Percentiles rank a stretch among this genome's conserved stretches.
Conservation (phyloP, 2,113 vertebrate genomes). For the Pterocles burchelli region DNA sequence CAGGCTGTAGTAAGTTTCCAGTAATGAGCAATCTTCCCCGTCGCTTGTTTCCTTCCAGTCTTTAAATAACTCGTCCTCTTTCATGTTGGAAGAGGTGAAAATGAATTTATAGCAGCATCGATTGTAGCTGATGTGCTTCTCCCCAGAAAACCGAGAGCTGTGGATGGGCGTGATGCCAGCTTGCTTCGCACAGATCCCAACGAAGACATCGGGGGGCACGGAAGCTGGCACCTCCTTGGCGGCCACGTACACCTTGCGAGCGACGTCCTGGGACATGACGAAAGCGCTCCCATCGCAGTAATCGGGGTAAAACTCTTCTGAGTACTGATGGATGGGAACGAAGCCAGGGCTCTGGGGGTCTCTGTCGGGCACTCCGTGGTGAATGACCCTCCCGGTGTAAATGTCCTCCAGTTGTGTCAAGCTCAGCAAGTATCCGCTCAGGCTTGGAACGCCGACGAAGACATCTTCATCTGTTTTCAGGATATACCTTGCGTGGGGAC, state of each 20-base stretch:
- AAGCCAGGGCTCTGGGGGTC: constrained; percentile 76
- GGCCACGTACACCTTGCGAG: constrained; percentile 84
- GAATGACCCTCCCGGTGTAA: constrained; percentile 85
- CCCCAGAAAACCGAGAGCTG: constrained; percentile 88
- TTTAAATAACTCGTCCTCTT: constrained; percentile 67
- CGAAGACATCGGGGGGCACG: constrained; percentile 78
- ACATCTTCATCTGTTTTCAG: constrained; percentile 81
- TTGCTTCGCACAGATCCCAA: constrained; percentile 85
- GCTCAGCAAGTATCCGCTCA: constrained; percentile 81
- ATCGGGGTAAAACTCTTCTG: constrained; percentile 82
- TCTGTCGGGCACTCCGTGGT: constrained; percentile 77
- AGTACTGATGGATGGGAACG: constrained; percentile 74
- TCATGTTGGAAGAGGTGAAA: constrained; percentile 83
- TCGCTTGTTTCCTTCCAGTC: constrained; percentile 82
- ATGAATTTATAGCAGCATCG: constrained; percentile 90
- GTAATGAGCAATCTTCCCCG: constrained; percentile 75
- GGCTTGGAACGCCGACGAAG: constrained; percentile 81
- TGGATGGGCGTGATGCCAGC: constrained; percentile 85
- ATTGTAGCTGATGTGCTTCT: constrained; percentile 85
- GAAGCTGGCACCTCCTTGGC: constrained; percentile 56
- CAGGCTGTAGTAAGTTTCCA: constrained; percentile 88
- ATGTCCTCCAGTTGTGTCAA: constrained; percentile 82
- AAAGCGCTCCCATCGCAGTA: constrained; percentile 84
- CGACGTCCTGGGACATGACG: constrained; percentile 87
- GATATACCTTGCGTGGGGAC: constrained; percentile 83